phyloP scores from a whole-genome alignment of 2,113 vertebrate genomes.

The Hiodon alosoides region DNA sequence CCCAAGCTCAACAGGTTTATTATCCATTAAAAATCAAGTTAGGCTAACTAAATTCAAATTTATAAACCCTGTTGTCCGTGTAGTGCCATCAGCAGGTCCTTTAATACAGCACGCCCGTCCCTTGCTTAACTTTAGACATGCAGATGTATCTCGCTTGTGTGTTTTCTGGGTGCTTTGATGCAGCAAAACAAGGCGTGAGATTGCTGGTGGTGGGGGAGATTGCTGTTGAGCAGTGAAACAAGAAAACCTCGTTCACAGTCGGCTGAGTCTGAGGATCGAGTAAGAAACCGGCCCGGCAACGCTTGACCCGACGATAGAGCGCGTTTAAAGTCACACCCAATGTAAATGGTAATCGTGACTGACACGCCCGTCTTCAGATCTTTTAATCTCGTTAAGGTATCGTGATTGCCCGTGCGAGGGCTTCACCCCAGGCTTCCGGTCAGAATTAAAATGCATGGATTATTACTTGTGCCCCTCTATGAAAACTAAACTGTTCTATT shows the following conservation, averaged over 20 bases:
- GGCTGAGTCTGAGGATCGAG: neutral
- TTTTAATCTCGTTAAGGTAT: conserved; percentile 36
- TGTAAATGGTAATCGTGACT: conserved; percentile 40
- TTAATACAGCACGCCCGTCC: neutral
- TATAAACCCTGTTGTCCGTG: no score
- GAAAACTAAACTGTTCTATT: conserved; percentile 5
- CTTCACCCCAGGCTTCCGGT: conserved; percentile 19
- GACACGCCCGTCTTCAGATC: conserved; percentile 43
- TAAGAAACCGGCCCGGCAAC: conserved; percentile 8
- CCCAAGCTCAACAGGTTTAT: no score
- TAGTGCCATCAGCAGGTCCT: no score
- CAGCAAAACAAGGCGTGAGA: neutral
- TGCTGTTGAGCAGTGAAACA: neutral
- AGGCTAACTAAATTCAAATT: no score
- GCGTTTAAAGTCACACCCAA: conserved; percentile 16
- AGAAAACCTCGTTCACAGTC: neutral
- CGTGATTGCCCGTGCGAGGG: conserved; percentile 27
- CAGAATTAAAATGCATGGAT: conserved; percentile 19
- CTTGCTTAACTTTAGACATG: no score
- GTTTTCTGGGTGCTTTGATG: neutral
- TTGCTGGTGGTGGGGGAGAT: neutral
- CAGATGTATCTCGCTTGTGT: no score
- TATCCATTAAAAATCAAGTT: no score
- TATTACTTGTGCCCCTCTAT: neutral
- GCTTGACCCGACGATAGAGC: conserved; percentile 39